phyloP scores from a whole-genome alignment of 2,113 vertebrate species.

The Scatophagus argus region DNA sequence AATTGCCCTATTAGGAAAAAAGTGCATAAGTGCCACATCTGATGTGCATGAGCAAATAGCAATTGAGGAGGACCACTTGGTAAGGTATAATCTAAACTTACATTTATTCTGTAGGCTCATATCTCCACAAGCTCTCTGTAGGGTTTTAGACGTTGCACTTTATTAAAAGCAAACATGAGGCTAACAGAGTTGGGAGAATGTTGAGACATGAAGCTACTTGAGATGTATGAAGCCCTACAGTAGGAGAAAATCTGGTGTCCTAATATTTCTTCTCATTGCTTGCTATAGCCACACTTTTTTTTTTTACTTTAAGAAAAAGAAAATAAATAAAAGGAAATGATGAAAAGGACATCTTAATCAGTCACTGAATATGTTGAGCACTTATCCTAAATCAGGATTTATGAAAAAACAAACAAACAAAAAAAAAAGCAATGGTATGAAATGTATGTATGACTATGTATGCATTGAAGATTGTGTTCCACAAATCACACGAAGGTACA shows the following conservation, averaged over 20 bases:
- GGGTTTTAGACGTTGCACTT: constrained; percentile 43
- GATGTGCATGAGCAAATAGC: neutral
- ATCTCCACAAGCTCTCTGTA: constrained; percentile 20
- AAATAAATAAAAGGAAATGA: constrained; percentile 39
- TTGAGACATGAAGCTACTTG: constrained; percentile 89
- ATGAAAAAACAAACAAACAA: constrained; percentile 54
- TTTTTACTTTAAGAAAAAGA: constrained; percentile 16
- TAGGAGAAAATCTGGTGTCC: constrained; percentile 52
- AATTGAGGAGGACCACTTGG: neutral
- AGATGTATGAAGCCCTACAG: constrained; percentile 87
- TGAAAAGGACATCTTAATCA: constrained; percentile 48
- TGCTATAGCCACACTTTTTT: constrained; percentile 2
- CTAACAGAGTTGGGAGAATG: constrained; percentile 78
- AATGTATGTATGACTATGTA: too few species aligned
- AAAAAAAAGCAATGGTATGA: too few species aligned
- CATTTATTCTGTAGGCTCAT: neutral
- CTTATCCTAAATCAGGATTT: constrained; percentile 61
- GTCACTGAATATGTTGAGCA: constrained; percentile 51
- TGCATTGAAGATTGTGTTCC: constrained; percentile 61
- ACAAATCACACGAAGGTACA: constrained; percentile 69
- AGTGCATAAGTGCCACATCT: neutral
- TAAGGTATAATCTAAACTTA: constrained; percentile 1
- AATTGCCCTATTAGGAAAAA: constrained; percentile 19
- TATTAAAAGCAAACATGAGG: constrained; percentile 70
- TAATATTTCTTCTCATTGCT: neutral